phyloP scores from a whole-genome alignment of 1,140 invertebrate genomes.

The Neuroterus valhalla region DNA sequence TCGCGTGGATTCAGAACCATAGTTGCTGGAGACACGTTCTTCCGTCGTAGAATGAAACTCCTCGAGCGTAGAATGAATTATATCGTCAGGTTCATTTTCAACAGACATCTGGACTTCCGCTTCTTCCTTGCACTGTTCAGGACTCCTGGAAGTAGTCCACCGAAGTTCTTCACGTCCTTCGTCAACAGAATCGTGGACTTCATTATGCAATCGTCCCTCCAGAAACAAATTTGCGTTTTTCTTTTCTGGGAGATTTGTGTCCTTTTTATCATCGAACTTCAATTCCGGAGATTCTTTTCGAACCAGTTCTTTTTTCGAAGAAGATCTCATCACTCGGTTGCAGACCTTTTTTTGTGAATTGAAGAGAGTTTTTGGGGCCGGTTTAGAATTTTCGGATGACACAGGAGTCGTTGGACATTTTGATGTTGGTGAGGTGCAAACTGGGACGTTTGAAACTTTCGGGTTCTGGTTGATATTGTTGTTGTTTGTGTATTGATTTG shows the following conservation, averaged over 20 bases:
- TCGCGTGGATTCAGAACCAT: neutral
- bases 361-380: neutral
- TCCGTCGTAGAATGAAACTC: neutral
- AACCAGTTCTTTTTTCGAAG: neutral
- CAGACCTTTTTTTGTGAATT: neutral
- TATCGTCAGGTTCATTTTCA: too few relatives aligned
- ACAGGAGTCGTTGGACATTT: neutral
- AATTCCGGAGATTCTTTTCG: neutral
- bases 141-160: too few relatives aligned
- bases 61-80: neutral
- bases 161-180: too few relatives aligned
- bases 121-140: too few relatives aligned
- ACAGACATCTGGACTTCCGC: too few relatives aligned
- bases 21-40: neutral
- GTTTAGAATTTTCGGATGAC: neutral
- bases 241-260: neutral
- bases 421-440: neutral
- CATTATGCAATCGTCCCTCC: neutral
- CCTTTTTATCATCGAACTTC: neutral
- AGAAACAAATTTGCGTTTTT: neutral
- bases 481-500: slow-evolving; percentile 47
- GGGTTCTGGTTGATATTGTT: slow-evolving; percentile 44
- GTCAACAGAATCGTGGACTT: too few relatives aligned
- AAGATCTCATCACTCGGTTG: neutral
- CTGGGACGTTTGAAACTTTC: neutral